Conservation (phyloP, 2,113 vertebrate genomes). For the Erythrocercus mccallii region DNA sequence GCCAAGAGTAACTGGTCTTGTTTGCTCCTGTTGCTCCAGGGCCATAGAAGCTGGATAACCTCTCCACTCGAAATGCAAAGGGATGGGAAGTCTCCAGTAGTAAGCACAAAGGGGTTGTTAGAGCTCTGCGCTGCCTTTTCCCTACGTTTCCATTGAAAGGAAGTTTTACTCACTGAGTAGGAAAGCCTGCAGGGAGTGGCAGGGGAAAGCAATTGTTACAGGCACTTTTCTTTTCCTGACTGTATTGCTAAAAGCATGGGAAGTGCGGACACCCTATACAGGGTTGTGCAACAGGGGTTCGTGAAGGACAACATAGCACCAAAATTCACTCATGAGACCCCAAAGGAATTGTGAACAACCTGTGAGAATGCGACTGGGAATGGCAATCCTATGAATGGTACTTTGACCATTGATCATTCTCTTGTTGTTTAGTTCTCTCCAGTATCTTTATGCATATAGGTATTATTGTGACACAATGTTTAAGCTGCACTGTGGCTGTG, state of each 20-base stretch:
- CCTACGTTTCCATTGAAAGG: neutral
- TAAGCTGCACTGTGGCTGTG: neutral
- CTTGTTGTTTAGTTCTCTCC: neutral
- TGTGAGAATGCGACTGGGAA: neutral
- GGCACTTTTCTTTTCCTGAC: neutral
- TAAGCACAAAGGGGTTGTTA: neutral
- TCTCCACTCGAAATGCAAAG: neutral
- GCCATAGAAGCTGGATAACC: neutral
- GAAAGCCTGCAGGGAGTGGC: accelerated
- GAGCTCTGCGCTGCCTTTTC: neutral
- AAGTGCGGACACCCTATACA: neutral
- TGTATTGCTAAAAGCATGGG: neutral
- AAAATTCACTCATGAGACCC: neutral
- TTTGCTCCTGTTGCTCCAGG: neutral
- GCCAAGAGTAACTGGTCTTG: neutral
- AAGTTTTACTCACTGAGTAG: neutral
- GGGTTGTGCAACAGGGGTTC: neutral
- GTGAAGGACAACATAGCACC: neutral
- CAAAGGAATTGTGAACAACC: neutral
- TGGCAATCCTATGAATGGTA: neutral
- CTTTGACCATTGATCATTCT: neutral
- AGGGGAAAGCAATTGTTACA: neutral
- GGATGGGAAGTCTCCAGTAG: accelerated
- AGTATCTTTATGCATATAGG: neutral
- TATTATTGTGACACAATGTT: neutral